Conservation (phyloP, 2,113 vertebrate species). For the Spea bombifrons region DNA sequence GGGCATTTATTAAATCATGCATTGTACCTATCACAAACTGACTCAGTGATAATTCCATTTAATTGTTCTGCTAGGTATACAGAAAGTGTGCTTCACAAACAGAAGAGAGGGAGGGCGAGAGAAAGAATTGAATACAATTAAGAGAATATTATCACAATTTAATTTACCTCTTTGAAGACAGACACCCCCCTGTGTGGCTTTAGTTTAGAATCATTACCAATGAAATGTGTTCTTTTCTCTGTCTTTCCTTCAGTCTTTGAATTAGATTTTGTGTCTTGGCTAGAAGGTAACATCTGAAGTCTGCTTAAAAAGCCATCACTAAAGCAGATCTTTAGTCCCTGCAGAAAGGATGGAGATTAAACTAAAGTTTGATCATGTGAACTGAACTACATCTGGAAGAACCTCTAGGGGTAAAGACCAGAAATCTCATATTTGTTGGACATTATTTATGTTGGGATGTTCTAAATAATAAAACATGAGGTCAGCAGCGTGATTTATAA, state of each 20-base stretch:
- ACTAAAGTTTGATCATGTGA: too few species aligned
- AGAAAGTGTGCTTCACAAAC: too few species aligned
- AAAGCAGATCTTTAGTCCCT: slow-evolving; percentile 74
- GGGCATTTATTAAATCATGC: too few species aligned
- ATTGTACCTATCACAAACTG: too few species aligned
- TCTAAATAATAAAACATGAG: background rate
- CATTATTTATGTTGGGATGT: background rate
- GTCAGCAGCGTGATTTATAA: too few species aligned
- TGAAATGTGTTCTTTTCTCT: slow-evolving; percentile 48
- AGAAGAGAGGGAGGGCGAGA: too few species aligned
- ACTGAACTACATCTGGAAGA: too few species aligned
- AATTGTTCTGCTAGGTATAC: too few species aligned
- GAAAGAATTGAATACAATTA: too few species aligned
- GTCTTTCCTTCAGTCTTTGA: slow-evolving; percentile 28
- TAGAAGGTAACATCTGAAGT: slow-evolving; percentile 56
- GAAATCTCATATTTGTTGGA: background rate
- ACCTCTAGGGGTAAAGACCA: background rate
- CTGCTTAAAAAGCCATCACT: slow-evolving; percentile 67
- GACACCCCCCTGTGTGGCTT: slow-evolving; percentile 10
- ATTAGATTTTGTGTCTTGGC: slow-evolving; percentile 30
- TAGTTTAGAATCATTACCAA: background rate
- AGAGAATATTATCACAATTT: too few species aligned
- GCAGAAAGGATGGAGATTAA: background rate
- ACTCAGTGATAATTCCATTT: too few species aligned
- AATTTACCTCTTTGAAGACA: slow-evolving; percentile 65